These are phyloP conservation scores for Heterohyrax brucei DNA, from an alignment of 2,797 vertebrate genomes.

Conservation along the genomic window DNA sequence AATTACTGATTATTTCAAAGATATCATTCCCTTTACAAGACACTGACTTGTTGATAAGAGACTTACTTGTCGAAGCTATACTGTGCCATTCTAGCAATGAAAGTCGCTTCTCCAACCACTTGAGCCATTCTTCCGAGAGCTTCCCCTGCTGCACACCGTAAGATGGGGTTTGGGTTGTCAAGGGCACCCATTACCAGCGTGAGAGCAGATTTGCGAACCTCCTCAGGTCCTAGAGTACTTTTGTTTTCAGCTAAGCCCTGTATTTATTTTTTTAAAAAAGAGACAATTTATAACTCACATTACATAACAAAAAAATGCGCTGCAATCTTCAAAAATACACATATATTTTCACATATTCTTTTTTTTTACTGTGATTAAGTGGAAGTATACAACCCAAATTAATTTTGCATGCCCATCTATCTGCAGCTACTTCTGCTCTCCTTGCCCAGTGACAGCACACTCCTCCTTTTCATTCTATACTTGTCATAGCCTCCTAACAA, in stretches of 20 bases:
- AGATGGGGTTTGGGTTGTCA: conserved; percentile 98
- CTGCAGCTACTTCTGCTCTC: too few species aligned
- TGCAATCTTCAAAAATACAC: conserved; percentile 2
- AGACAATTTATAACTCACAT: conserved; percentile 41
- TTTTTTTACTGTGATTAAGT: neutral
- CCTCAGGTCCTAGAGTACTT: conserved; percentile 98
- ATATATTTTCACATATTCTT: conserved; percentile 12
- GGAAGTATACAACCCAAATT: too few species aligned
- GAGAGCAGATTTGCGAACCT: conserved; percentile 98
- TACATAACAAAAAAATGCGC: neutral
- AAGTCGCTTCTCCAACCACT: conserved; percentile 98
- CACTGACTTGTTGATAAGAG: conserved; percentile 34
- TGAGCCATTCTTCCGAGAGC: conserved; percentile 99
- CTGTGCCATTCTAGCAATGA: conserved; percentile 99
- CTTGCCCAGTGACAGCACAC: too few species aligned
- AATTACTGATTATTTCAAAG: conserved; percentile 1
- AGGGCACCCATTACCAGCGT: conserved; percentile 98
- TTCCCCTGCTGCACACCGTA: conserved; percentile 98
- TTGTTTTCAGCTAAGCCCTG: conserved; percentile 99
- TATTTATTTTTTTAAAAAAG: neutral
- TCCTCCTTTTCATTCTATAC: too few species aligned
- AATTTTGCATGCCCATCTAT: too few species aligned
- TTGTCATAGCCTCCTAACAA: too few species aligned
- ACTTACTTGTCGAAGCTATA: conserved; percentile 99
- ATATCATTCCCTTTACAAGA: neutral